These are phyloP conservation scores for Gymnarchus niloticus DNA, from an alignment of 2,113 vertebrate genomes.

Conservation along the genomic window DNA sequence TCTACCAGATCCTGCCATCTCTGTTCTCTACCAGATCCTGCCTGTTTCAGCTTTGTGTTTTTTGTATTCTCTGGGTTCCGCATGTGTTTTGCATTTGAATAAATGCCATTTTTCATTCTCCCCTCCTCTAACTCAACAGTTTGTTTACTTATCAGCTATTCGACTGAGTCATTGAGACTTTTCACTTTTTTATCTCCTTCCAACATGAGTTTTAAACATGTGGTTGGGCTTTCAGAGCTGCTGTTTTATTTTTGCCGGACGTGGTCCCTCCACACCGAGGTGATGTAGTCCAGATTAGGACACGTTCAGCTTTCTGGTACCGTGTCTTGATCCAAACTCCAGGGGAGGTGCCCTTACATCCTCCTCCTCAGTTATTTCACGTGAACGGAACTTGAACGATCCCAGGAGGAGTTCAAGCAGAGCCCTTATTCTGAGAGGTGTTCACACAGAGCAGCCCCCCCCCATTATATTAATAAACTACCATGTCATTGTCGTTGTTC, in stretches of 20 bases:
- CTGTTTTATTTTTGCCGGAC: neutral
- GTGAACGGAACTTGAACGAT: neutral
- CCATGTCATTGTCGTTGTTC: neutral
- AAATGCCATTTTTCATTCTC: neutral
- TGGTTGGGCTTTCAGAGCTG: neutral
- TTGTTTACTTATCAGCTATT: neutral
- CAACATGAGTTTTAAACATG: neutral
- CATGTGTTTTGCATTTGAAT: neutral
- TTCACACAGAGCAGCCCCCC: neutral
- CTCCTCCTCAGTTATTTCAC: neutral
- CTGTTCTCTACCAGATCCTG: neutral
- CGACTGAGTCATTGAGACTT: neutral
- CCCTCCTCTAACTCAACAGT: neutral
- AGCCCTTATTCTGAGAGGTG: neutral
- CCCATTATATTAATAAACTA: neutral
- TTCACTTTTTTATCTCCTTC: neutral
- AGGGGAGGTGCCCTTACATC: neutral
- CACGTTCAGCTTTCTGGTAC: neutral
- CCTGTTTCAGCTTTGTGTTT: neutral
- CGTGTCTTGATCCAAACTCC: neutral
- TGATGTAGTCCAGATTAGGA: neutral
- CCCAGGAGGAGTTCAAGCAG: neutral
- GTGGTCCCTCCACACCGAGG: neutral
- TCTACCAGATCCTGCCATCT: no score
- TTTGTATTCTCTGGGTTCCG: neutral